Evolutionary conservation across 64 coral and sea anemone genomes (phyloP).

Genomic region (Porites lutea): DNA sequence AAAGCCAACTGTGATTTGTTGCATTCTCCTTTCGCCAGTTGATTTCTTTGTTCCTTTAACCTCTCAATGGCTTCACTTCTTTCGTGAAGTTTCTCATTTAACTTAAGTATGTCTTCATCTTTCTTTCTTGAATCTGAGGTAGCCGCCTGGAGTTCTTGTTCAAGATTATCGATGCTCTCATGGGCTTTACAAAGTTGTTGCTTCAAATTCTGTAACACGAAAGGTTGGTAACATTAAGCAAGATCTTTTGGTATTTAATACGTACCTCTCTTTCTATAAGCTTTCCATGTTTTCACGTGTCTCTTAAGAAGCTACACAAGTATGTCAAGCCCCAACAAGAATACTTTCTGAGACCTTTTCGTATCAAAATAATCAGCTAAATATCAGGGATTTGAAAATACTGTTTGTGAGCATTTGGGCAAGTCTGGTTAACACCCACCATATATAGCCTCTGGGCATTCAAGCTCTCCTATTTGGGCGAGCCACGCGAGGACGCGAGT

Average conservation of each 20-base stretch:
- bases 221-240: neutral
- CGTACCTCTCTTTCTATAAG: too few relatives aligned
- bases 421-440: too few relatives aligned
- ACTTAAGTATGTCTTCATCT: slow-evolving; percentile 38
- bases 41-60: slow-evolving; percentile 72
- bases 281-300: too few relatives aligned
- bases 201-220: slow-evolving; percentile 31
- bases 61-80: slow-evolving; percentile 42
- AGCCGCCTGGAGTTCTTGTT: slow-evolving; percentile 35
- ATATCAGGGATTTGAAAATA: too few relatives aligned
- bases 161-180: slow-evolving; percentile 50
- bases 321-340: too few relatives aligned
- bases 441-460: too few relatives aligned
- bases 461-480: too few relatives aligned
- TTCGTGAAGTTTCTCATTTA: slow-evolving; percentile 50
- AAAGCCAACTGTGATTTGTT: slow-evolving; percentile 48
- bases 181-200: slow-evolving; percentile 67
- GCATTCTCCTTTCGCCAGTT: slow-evolving; percentile 56
- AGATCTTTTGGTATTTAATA: neutral
- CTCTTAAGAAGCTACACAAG: too few relatives aligned
- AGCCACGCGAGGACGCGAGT: too few relatives aligned
- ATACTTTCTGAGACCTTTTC: too few relatives aligned
- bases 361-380: too few relatives aligned
- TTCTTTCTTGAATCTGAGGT: slow-evolving; percentile 59
- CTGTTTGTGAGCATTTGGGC: too few relatives aligned